Evolutionary conservation across 2,888 invertebrate species (phyloP).

Genomic region (Microctonus brassicae): DNA sequence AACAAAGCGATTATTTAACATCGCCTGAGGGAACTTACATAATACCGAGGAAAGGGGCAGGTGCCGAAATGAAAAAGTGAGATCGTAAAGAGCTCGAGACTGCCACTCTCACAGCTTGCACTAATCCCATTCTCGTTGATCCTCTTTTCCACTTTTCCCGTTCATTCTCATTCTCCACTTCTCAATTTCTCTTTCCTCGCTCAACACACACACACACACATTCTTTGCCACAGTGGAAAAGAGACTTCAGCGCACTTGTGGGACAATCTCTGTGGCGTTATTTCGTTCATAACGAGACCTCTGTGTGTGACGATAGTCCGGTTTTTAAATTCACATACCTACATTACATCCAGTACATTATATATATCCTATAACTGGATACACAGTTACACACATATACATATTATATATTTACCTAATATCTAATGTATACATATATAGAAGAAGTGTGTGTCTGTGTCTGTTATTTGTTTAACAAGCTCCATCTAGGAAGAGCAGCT

Average conservation of each 20-base stretch:
- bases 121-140: slow-evolving; percentile 15
- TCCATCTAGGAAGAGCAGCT: slow-evolving; percentile 55
- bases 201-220: no score
- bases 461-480: slow-evolving; percentile 32
- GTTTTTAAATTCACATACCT: background rate
- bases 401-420: background rate
- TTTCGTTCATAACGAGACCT: slow-evolving; percentile 9
- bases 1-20: background rate
- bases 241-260: no score
- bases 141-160: background rate
- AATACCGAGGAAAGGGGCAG: background rate
- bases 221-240: background rate
- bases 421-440: background rate
- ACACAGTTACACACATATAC: slow-evolving; percentile 2
- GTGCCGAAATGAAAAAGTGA: slow-evolving; percentile 12
- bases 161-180: background rate
- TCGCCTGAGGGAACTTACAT: background rate
- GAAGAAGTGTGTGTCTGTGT: background rate
- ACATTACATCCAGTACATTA: background rate
- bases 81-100: background rate
- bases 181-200: background rate
- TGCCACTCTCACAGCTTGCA: slow-evolving; percentile 8
- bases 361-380: no score
- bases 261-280: background rate
- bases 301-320: slow-evolving; percentile 1